Evolutionary conservation across 2,113 vertebrate species (phyloP).

Genomic region (Marmota monax): DNA sequence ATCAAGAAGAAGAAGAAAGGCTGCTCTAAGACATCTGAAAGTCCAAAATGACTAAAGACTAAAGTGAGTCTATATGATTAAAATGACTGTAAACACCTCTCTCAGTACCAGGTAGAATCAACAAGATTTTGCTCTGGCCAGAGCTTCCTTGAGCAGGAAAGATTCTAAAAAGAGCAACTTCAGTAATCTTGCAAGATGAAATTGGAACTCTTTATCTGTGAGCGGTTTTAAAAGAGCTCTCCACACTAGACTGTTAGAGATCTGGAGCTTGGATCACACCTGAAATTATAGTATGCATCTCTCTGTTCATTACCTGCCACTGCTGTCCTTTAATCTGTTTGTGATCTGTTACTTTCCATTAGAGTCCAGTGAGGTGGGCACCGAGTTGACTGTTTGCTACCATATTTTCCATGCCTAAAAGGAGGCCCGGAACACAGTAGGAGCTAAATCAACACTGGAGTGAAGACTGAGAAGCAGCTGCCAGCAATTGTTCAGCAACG

Average conservation of each 20-base stretch:
- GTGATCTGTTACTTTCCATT: background rate
- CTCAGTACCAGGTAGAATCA: background rate
- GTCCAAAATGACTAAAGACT: background rate
- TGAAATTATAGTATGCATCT: background rate
- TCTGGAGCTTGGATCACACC: background rate
- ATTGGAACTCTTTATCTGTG: background rate
- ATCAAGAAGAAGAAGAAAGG: too few species aligned
- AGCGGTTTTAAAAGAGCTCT: background rate
- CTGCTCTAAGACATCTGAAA: background rate
- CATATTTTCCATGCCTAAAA: background rate
- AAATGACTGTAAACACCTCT: background rate
- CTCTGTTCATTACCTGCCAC: background rate
- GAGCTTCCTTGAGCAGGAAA: background rate
- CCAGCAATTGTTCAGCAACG: background rate
- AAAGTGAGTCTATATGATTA: background rate
- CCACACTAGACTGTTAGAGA: background rate
- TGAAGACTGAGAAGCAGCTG: background rate
- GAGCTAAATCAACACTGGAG: background rate
- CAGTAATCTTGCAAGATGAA: background rate
- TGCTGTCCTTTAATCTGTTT: background rate
- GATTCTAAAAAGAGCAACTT: background rate
- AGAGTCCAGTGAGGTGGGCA: background rate
- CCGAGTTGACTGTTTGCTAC: background rate
- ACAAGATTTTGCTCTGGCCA: background rate
- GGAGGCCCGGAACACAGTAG: background rate